Evolutionary conservation across 2,888 invertebrate genomes (phyloP).

Genomic region (Digitonthophagus gazella): DNA sequence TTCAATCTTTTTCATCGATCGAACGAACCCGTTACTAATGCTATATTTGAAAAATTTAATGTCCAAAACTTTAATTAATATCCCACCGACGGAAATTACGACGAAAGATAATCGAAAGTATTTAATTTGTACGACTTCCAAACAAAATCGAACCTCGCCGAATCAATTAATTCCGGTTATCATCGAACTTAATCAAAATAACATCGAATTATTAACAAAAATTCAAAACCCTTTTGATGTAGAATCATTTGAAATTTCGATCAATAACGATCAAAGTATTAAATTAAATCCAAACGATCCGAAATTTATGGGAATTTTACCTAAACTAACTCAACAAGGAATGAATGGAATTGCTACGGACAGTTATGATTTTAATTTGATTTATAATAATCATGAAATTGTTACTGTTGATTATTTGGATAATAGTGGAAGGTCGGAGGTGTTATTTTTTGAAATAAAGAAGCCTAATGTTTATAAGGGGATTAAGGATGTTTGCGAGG

Average conservation of each 20-base stretch:
- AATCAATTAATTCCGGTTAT: background rate
- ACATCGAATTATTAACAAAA: background rate
- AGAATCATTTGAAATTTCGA: too few relatives aligned
- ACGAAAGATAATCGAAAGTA: background rate
- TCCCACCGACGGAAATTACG: background rate
- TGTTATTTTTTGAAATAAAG: slow-evolving; percentile 13
- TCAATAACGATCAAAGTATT: too few relatives aligned
- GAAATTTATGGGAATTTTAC: too few relatives aligned
- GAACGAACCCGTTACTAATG: background rate
- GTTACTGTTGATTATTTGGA: background rate
- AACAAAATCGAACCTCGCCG: background rate
- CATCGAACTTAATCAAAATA: background rate
- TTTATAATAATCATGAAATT: background rate
- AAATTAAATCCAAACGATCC: too few relatives aligned
- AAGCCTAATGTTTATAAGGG: background rate
- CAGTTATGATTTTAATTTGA: background rate
- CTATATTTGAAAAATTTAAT: background rate
- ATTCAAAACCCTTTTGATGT: background rate
- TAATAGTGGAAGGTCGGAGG: background rate
- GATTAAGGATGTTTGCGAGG: slow-evolving; percentile 5
- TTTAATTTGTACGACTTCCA: background rate
- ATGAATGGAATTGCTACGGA: background rate
- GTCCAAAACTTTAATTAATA: background rate
- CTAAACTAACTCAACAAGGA: too few relatives aligned
- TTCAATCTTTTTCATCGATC: background rate